Evolutionary conservation across 1,140 invertebrate genomes (phyloP).

Genomic region (Drosophila persimilis): DNA sequence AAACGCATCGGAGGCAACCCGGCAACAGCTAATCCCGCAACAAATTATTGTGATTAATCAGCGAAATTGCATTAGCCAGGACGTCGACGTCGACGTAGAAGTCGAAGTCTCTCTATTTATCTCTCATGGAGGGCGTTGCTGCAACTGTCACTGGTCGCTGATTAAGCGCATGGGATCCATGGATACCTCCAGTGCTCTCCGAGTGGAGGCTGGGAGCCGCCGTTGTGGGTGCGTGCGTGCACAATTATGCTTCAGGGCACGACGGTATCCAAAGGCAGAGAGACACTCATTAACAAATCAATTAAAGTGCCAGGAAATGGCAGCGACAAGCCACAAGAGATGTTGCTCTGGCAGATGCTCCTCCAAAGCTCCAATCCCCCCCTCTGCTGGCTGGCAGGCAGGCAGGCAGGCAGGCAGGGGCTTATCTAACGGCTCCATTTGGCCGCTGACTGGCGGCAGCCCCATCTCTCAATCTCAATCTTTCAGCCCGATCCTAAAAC

Average conservation of each 20-base stretch:
- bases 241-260: conserved; percentile 61
- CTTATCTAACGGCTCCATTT: conserved; percentile 78
- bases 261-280: conserved; percentile 23
- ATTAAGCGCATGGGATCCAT: conserved; percentile 65
- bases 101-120: not conserved
- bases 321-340: conserved; percentile 18
- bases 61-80: conserved; percentile 75
- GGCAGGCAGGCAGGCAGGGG: not conserved
- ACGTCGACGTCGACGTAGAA: not conserved
- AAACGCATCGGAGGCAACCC: conserved; percentile 47
- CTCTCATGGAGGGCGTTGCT: conserved; percentile 53
- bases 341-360: conserved; percentile 26
- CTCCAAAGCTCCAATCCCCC: conserved; percentile 18
- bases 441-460: conserved; percentile 28
- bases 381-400: conserved; percentile 6
- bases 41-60: conserved; percentile 81
- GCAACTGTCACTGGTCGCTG: conserved; percentile 72
- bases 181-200: conserved; percentile 18
- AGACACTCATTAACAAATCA: conserved; percentile 74
- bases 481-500: conserved; percentile 12
- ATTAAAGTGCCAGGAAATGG: conserved; percentile 76
- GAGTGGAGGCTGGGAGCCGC: conserved; percentile 17
- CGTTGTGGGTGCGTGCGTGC: conserved; percentile 69
- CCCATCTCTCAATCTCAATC: conserved; percentile 32
- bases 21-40: conserved; percentile 66